Evolutionary conservation across 2,888 invertebrate genomes (phyloP).

Genomic region (Pardosa pseudoannulata): DNA sequence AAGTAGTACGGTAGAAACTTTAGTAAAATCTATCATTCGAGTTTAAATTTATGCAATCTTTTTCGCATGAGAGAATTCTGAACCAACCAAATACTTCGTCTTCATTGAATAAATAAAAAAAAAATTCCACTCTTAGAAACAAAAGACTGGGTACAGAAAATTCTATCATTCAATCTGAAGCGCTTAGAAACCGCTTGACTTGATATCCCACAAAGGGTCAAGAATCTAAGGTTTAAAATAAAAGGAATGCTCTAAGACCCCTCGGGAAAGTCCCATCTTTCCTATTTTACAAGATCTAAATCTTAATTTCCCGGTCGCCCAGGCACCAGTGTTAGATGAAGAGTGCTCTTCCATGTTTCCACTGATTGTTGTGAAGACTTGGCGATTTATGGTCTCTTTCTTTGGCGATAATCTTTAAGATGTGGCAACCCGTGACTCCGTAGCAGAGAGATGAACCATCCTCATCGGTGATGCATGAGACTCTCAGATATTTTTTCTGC

Average conservation of each 20-base stretch:
- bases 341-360: constrained; percentile 29
- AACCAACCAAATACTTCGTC: no score
- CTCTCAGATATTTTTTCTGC: constrained; percentile 71
- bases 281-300: constrained; percentile 28
- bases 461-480: constrained; percentile 73
- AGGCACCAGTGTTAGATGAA: constrained; percentile 12
- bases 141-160: no score
- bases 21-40: no score
- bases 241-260: not conserved
- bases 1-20: no score
- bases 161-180: no score
- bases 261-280: constrained; percentile 1
- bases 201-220: constrained; percentile 2
- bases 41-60: no score
- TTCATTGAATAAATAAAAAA: no score
- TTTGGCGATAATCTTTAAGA: constrained; percentile 69
- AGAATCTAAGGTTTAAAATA: constrained; percentile 1
- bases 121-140: no score
- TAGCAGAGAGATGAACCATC: constrained; percentile 70
- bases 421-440: constrained; percentile 67
- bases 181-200: not conserved
- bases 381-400: constrained; percentile 56
- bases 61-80: no score
- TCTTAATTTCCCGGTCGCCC: constrained; percentile 23
- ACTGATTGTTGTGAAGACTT: constrained; percentile 37